A percentile compares a stretch with the other conserved stretches of the same genome.
Conservation (phyloP, 2,113 vertebrate species). For the Eonycteris spelaea region DNA sequence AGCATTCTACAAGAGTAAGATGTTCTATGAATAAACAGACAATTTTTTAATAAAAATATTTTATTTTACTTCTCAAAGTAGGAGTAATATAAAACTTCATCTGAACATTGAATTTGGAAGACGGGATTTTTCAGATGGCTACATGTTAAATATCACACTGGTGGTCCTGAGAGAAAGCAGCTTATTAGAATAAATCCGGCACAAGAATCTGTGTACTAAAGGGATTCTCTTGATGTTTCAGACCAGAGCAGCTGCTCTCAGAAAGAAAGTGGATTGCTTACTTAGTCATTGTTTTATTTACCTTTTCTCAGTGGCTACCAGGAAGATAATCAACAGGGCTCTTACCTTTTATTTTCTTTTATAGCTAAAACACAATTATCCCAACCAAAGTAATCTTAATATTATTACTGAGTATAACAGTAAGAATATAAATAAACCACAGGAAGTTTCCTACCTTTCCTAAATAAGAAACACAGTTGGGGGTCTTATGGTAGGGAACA, state of each 20-base stretch:
- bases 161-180: neutral
- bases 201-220: neutral
- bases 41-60: neutral
- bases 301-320: neutral
- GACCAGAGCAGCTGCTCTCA: neutral
- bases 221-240: neutral
- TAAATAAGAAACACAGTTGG: conserved; percentile 90
- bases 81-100: neutral
- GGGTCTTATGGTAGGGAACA: conserved; percentile 79
- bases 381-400: neutral
- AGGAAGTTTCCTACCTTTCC: conserved; percentile 84
- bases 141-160: neutral
- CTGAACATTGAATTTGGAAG: neutral
- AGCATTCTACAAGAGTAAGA: neutral
- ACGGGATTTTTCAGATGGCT: neutral
- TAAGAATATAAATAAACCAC: conserved; percentile 23
- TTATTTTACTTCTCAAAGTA: neutral
- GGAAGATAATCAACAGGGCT: neutral
- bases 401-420: neutral
- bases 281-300: neutral
- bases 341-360: conserved; percentile 15
- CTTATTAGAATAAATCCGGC: neutral
- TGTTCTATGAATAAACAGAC: neutral
- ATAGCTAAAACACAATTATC: neutral
- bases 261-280: neutral